phyloP scores from a whole-genome alignment of 2,797 vertebrate species.

The Pipistrellus kuhlii region DNA sequence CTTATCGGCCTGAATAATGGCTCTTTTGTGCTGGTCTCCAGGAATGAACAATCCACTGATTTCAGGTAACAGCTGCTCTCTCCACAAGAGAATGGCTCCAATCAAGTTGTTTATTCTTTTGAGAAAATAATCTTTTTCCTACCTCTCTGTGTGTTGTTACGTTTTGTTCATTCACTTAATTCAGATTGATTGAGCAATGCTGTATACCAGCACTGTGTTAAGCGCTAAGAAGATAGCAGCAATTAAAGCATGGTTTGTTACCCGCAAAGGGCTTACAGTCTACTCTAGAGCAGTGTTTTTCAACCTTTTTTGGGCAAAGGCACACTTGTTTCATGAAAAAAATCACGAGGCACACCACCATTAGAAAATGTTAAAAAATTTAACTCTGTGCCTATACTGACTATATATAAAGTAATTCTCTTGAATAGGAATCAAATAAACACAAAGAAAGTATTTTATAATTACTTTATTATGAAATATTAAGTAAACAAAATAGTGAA shows the following conservation, averaged over 20 bases:
- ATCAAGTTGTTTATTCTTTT: conserved; percentile 44
- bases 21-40: conserved; percentile 60
- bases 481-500: too few species aligned
- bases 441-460: too few species aligned
- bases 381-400: too few species aligned
- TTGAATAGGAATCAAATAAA: too few species aligned
- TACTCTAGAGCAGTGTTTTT: too few species aligned
- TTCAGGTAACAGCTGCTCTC: conserved; percentile 69
- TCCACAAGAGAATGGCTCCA: conserved; percentile 61
- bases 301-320: too few species aligned
- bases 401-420: too few species aligned
- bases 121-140: conserved; percentile 58
- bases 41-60: conserved; percentile 73
- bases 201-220: background rate
- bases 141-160: background rate
- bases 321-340: too few species aligned
- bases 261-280: conserved; percentile 12
- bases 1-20: conserved; percentile 35
- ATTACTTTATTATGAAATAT: too few species aligned
- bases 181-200: conserved; percentile 57
- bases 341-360: too few species aligned
- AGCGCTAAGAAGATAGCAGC: background rate
- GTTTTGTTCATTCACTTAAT: conserved; percentile 57
- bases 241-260: conserved; percentile 22
- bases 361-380: too few species aligned